Conservation (phyloP, 2,888 invertebrate species). For the Hydrotaea cyrtoneurina region DNA sequence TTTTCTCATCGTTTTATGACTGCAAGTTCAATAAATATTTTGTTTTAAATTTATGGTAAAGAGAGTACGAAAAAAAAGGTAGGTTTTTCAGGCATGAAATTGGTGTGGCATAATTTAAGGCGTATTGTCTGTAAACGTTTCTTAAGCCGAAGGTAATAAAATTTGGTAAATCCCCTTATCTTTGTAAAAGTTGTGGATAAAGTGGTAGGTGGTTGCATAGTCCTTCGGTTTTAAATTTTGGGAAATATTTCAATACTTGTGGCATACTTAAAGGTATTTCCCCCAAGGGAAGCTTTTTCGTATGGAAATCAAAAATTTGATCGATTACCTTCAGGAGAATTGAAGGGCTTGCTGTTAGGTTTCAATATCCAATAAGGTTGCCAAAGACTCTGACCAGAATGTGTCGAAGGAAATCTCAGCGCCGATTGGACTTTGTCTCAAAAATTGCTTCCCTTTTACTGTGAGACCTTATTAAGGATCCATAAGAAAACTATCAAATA, state of each 20-base stretch:
- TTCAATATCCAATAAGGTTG: too few species aligned
- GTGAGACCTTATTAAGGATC: too few species aligned
- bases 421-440: too few species aligned
- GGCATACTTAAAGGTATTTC: too few species aligned
- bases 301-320: too few species aligned
- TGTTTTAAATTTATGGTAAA: conserved; percentile 42
- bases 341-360: too few species aligned
- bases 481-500: too few species aligned
- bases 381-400: too few species aligned
- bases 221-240: background rate
- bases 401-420: too few species aligned
- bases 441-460: too few species aligned
- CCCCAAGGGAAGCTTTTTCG: too few species aligned
- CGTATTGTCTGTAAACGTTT: background rate
- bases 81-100: conserved; percentile 58
- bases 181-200: background rate
- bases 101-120: conserved; percentile 56
- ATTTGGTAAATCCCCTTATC: conserved; percentile 8
- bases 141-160: conserved; percentile 18
- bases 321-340: too few species aligned
- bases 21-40: conserved; percentile 52
- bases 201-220: background rate
- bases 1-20: background rate
- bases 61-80: conserved; percentile 13
- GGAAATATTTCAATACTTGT: background rate